phyloP scores from a whole-genome alignment of 2,797 vertebrate genomes.

The Pseudochirops corinnae region DNA sequence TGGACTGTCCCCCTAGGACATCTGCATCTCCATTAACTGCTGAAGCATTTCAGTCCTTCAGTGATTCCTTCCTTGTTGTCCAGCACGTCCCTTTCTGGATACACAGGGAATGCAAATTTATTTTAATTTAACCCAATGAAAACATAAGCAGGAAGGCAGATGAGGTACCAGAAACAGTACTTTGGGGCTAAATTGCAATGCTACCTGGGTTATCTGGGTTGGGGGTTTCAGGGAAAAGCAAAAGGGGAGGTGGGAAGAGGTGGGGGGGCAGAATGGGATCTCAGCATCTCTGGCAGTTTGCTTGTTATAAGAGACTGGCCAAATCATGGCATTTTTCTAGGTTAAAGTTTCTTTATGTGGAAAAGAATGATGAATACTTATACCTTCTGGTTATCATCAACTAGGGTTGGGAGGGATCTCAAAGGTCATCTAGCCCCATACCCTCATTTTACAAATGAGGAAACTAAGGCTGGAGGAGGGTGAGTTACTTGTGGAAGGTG shows the following conservation, averaged over 20 bases:
- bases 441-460: not conserved
- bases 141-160: not conserved
- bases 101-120: not conserved
- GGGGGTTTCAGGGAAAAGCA: not conserved
- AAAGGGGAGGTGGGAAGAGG: not conserved
- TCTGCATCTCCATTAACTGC: not conserved
- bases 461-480: not conserved
- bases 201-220: not conserved
- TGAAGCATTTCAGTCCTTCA: not conserved
- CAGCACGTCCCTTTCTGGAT: accelerated
- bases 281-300: not conserved
- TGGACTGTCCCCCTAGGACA: not conserved
- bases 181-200: not conserved
- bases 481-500: not conserved
- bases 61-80: not conserved
- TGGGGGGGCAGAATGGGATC: not conserved
- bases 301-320: not conserved
- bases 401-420: not conserved
- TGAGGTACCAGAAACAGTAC: not conserved
- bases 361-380: not conserved
- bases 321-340: not conserved
- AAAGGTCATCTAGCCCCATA: not conserved
- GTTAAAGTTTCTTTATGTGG: not conserved
- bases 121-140: not conserved
- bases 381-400: not conserved